These are phyloP conservation scores for Gallinago undulata DNA, from an alignment of 2,113 vertebrate species.

Conservation along the genomic window DNA sequence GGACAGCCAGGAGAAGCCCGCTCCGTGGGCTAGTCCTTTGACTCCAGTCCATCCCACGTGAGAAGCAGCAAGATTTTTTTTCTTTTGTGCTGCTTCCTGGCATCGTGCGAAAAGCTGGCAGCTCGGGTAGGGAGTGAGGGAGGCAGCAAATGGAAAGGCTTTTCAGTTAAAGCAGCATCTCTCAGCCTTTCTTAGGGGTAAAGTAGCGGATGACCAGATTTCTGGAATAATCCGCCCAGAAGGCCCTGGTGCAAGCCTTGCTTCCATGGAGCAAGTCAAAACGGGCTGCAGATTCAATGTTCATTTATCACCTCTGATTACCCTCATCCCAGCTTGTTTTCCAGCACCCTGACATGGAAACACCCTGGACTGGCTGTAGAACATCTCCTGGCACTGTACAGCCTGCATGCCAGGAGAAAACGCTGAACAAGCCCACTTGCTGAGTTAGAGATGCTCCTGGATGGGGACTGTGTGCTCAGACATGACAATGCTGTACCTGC, in stretches of 20 bases:
- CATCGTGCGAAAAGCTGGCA: background rate
- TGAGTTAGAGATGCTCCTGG: background rate
- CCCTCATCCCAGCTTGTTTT: background rate
- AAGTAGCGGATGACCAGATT: background rate
- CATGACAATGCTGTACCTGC: background rate
- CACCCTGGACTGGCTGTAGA: background rate
- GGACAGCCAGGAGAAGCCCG: background rate
- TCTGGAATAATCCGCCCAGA: background rate
- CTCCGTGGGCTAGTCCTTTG: background rate
- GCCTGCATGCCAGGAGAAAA: background rate
- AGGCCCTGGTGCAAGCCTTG: background rate
- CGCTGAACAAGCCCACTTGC: background rate
- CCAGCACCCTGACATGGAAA: background rate
- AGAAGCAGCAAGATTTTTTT: background rate
- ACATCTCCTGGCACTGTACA: background rate
- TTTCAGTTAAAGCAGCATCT: background rate
- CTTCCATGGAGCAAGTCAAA: background rate
- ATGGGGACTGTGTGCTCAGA: background rate
- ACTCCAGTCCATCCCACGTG: background rate
- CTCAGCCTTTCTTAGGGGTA: background rate
- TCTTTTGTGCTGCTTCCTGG: background rate
- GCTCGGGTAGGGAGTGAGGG: background rate
- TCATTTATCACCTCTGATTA: background rate
- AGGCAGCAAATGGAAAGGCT: background rate
- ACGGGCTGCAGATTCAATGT: rapidly evolving